A percentile compares a stretch with the other conserved stretches of the same genome.
phyloP scores from a whole-genome alignment of 2,797 vertebrate species.

The Gymnothorax reevesii region DNA sequence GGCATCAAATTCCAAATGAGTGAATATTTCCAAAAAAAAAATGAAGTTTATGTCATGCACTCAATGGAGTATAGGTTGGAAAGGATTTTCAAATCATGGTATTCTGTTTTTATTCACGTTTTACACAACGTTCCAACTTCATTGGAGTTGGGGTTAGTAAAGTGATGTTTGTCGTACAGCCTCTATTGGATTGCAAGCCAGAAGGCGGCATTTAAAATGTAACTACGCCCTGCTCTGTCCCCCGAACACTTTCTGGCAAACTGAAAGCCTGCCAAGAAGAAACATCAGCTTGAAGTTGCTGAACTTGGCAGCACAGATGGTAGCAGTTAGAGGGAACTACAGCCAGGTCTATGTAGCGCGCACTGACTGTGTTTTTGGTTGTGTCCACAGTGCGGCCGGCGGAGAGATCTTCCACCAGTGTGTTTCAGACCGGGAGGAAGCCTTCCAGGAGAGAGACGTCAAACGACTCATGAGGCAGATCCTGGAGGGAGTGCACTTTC shows the following conservation, averaged over 20 bases:
- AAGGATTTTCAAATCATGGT: not conserved
- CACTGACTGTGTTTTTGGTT: not conserved
- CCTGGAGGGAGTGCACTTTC: conserved; percentile 84
- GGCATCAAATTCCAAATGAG: too few species aligned
- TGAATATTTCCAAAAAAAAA: too few species aligned
- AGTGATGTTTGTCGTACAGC: not conserved
- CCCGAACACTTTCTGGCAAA: not conserved
- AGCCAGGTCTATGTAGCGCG: not conserved
- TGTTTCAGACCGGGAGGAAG: conserved; percentile 84
- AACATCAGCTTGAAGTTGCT: not conserved
- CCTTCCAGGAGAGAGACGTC: conserved; percentile 86
- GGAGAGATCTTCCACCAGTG: conserved; percentile 93
- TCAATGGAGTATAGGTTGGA: too few species aligned
- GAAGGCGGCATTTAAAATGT: not conserved
- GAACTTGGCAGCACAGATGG: not conserved
- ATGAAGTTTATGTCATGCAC: too few species aligned
- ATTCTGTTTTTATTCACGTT: not conserved
- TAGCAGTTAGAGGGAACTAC: not conserved
- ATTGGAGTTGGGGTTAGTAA: not conserved
- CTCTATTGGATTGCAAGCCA: not conserved
- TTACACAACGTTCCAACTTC: too few species aligned
- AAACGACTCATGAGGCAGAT: conserved; percentile 90
- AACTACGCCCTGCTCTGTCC: not conserved
- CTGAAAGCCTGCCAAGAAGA: not conserved
- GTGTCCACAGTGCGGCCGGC: conserved; percentile 79